These are phyloP conservation scores for Quiscalus mexicanus DNA, from an alignment of 2,113 vertebrate genomes.

Conservation along the genomic window DNA sequence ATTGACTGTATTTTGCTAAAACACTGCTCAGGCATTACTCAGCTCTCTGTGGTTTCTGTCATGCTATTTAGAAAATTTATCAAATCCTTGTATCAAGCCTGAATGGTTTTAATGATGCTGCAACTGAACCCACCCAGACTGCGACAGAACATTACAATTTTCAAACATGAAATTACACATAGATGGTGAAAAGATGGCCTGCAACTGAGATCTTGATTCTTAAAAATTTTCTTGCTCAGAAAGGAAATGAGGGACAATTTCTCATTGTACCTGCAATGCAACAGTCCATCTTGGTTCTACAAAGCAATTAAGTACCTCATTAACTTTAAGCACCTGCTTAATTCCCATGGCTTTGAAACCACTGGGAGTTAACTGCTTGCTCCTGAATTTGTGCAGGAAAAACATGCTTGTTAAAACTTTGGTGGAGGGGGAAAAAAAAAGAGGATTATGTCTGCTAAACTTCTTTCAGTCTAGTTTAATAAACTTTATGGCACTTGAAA, in stretches of 20 bases:
- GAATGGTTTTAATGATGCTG: neutral
- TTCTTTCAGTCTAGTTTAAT: neutral
- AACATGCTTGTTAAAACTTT: neutral
- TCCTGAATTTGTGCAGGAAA: slow-evolving; percentile 13
- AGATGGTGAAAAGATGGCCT: neutral
- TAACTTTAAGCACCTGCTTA: slow-evolving; percentile 59
- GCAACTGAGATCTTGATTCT: neutral
- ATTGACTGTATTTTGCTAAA: neutral
- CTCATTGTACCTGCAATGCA: neutral
- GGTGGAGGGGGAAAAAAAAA: neutral
- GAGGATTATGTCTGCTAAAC: neutral
- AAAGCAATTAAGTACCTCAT: slow-evolving; percentile 64
- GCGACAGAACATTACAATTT: neutral
- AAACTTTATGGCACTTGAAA: neutral
- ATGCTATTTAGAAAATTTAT: neutral
- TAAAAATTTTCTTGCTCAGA: neutral
- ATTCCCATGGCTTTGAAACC: slow-evolving; percentile 55
- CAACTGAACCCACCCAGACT: neutral
- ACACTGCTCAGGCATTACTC: neutral
- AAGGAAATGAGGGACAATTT: neutral
- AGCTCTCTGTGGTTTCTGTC: neutral
- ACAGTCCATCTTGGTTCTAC: slow-evolving; percentile 37
- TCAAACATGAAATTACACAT: neutral
- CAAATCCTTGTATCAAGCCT: neutral
- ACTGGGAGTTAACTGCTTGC: slow-evolving; percentile 21